Base-by-base conservation (phyloP, 2,888 invertebrate species). In the Tetranychus truncatus region DNA sequence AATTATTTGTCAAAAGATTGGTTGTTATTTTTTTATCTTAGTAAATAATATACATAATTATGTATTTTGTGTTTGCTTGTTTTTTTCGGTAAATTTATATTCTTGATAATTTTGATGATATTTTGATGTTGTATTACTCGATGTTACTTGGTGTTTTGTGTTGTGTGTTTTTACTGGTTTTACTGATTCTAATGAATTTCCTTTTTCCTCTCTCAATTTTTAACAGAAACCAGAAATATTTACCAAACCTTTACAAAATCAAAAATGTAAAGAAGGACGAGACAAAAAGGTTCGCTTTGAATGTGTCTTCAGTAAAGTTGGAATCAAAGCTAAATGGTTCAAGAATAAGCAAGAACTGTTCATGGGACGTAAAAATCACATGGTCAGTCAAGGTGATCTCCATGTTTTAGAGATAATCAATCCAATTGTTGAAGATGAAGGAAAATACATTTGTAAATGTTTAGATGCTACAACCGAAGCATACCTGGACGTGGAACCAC, bases 381-480 rank as follows among this genome's bases (percentile, higher is more conserved):
- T 99, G 84, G 90, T 90, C 81, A 90, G 89, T 81, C 95, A 96
- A 82, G 91, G 90, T 81, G 93, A 95, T 81, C 88, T 89, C 1
- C 95, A 97, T 83, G 91, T 89, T 81, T 86, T 99, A 78, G 89
- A 92, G 79, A 93, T 99, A 80, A 87, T 87, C 82, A 88, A 87
- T 81, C 95, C 99, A 0, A 93, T 92, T 84, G 91, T 92, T 66
- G 97, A 99, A 80, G 99, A 99, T 83, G 91, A 91, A 79, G 99
- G 96, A 80, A 95, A 95, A 85, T 96, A 95, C 82, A 92, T 91
- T 0, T 89, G 95, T 80, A 95, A 97, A 85, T 92, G 96, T 80
- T 90, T 91, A 80, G 93, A 95, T 75, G 87, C 91, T 73, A 88
- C 89, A 75, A 91, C 91, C 80, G 90, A 92, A 24, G 95, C 90